Conservation (phyloP, 2,113 vertebrate genomes). For the Austrofundulus limnaeus region DNA sequence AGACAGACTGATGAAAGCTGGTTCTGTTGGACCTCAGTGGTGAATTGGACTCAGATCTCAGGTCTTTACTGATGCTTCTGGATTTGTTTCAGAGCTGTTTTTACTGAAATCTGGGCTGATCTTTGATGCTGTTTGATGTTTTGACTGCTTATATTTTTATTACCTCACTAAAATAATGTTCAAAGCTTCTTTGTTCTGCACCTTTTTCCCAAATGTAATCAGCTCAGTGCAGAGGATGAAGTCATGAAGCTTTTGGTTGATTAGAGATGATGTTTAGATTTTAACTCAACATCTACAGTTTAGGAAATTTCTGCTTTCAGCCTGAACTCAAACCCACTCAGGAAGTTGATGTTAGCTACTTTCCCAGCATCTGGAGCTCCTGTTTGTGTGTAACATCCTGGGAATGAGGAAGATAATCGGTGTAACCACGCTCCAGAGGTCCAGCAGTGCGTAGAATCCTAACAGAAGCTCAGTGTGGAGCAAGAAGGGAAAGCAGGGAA, state of each 20-base stretch:
- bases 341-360: neutral
- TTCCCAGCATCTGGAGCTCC: neutral
- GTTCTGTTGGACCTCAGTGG: neutral
- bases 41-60: slow-evolving; percentile 17
- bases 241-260: neutral
- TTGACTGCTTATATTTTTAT: slow-evolving; percentile 7
- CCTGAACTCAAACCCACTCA: neutral
- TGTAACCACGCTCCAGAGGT: too few species aligned
- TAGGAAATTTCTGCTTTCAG: neutral
- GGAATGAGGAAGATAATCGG: too few species aligned
- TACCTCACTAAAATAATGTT: slow-evolving; percentile 8
- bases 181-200: neutral
- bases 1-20: slow-evolving; percentile 11
- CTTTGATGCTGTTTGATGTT: neutral
- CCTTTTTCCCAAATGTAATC: neutral
- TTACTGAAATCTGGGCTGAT: slow-evolving; percentile 18
- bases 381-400: neutral
- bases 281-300: neutral
- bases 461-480: too few species aligned
- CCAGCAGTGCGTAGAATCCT: too few species aligned
- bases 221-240: neutral
- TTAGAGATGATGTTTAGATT: neutral
- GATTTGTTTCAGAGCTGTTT: slow-evolving; percentile 19
- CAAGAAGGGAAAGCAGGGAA: too few species aligned
- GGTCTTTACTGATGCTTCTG: slow-evolving; percentile 18